These are phyloP conservation scores for Actenoides lindsayi DNA, from an alignment of 2,113 vertebrate species.

Conservation along the genomic window DNA sequence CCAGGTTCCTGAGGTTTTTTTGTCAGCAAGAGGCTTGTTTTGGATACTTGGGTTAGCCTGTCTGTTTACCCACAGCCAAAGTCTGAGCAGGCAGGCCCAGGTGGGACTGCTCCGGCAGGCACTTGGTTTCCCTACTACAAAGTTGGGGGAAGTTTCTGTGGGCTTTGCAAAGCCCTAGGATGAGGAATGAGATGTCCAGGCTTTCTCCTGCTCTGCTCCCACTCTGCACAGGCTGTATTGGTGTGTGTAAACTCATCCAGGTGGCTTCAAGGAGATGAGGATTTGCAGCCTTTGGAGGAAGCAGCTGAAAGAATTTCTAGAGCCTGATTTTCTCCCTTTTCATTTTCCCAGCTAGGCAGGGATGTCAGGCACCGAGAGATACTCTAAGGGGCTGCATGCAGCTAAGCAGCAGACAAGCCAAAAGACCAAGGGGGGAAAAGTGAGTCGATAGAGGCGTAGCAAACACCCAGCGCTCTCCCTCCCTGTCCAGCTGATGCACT, in stretches of 20 bases:
- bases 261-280: neutral
- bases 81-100: neutral
- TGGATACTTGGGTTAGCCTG: neutral
- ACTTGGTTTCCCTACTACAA: neutral
- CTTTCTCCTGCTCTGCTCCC: neutral
- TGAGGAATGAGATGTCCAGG: neutral
- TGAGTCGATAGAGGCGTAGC: neutral
- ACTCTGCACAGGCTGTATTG: rapidly evolving
- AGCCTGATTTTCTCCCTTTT: neutral
- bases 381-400: neutral
- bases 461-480: neutral
- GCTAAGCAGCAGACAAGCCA: rapidly evolving
- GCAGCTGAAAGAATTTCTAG: neutral
- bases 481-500: neutral
- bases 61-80: neutral
- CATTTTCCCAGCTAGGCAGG: neutral
- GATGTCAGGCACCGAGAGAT: neutral
- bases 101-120: neutral
- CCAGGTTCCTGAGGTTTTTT: neutral
- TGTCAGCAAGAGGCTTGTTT: neutral
- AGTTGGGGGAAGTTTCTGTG: neutral
- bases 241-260: neutral
- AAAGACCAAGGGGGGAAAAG: neutral
- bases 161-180: neutral
- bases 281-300: neutral